Evolutionary conservation across 2,113 vertebrate species (phyloP), one percentile per base, ranked within the genome.

Genomic region (Athene cunicularia): DNA sequence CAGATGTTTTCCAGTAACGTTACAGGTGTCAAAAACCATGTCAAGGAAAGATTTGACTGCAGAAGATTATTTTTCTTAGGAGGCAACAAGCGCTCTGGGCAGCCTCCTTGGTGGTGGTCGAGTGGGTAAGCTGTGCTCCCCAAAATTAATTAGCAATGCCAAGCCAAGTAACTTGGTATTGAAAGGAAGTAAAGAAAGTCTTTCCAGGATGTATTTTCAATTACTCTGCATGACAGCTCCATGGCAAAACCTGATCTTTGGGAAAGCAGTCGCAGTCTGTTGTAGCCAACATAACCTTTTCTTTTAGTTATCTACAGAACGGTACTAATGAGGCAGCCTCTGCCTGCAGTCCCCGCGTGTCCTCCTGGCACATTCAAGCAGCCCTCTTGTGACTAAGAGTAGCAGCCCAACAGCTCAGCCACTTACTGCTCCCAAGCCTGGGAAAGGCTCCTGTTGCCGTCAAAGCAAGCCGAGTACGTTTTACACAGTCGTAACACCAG

Each of bases 1-100:
- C 93, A 97, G 88, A 85, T 59, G 71, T 96, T 93, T 86, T 91
- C 70, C 68, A 83, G 56, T 33, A 18, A 91, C 12, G 37, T 41
- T 74, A 89, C 77, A 88, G 84, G 91, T 93, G 80, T 64, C 67
- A 68, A 71, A 86, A 92, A 35, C 12, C 49, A 49, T 26, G n/a
- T 28, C 41, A 80, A 33, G 32, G 53, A 35, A 80, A 84, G 81
- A 60, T 52, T 32, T 49, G 56, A 35, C 79, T 83, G 84, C 47
- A 66, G 41, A 75, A 47, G 63, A 45, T 62, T 64, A 62, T 41
- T 90, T 63, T 62, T 58, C 30, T 85, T 39, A 63, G 52, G 68
- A 83, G 16, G 30, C 50, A 85, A 55, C 41, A 85, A 86, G 50
- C 39, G 47, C 17, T n/a, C 66, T 41, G 5, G 7, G 55, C 52